These are phyloP conservation scores for Labroides dimidiatus DNA, from an alignment of 2,797 vertebrate genomes.

Conservation along the genomic window DNA sequence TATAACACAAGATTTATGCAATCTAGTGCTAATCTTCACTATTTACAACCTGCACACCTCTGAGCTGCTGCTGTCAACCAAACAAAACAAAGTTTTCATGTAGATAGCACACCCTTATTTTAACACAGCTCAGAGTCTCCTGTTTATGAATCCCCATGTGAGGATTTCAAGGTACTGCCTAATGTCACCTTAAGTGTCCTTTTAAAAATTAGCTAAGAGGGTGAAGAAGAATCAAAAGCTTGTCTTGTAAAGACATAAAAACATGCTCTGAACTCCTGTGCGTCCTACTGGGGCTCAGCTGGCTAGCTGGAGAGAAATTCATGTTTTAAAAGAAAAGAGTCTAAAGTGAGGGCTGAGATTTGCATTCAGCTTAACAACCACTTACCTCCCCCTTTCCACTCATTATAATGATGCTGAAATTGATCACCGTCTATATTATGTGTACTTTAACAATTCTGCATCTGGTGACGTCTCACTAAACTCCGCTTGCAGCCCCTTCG, in stretches of 20 bases:
- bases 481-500: too few species aligned
- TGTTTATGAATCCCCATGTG: not conserved
- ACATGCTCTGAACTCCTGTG: constrained; percentile 37
- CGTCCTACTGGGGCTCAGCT: constrained; percentile 27
- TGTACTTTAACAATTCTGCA: too few species aligned
- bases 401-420: too few species aligned
- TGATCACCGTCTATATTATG: too few species aligned
- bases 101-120: not conserved
- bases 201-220: constrained; percentile 23
- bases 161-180: constrained; percentile 33
- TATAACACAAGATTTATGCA: not conserved
- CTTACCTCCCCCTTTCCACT: too few species aligned
- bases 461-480: too few species aligned
- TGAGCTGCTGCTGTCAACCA: constrained; percentile 12
- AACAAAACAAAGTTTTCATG: not conserved
- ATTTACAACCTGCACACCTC: not conserved
- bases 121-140: constrained; percentile 10
- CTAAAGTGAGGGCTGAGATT: not conserved
- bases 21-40: not conserved
- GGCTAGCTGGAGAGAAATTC: constrained; percentile 21
- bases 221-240: constrained; percentile 25
- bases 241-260: constrained; percentile 38
- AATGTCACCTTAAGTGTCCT: constrained; percentile 16
- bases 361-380: not conserved
- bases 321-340: constrained; percentile 4